Base-by-base conservation (phyloP, 2,888 invertebrate genomes). In the Clusia tigrina region DNA sequence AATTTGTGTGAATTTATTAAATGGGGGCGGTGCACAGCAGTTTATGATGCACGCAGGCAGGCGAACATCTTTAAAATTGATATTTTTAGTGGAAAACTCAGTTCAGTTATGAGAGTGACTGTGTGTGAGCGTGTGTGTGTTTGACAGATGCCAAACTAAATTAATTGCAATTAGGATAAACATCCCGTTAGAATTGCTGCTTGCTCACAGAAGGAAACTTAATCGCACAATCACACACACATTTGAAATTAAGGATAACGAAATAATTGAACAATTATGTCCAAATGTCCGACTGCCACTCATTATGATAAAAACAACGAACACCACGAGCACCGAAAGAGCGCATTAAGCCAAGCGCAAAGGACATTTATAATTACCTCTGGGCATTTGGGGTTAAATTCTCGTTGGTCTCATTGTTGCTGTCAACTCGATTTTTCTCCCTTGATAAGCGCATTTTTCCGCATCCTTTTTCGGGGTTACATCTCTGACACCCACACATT, bases 181-280 rank as follows among this genome's bases (percentile, higher is more conserved):
- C n/a, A n/a, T n/a, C n/a, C n/a, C n/a, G n/a, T n/a, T n/a, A n/a
- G n/a, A n/a, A n/a, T n/a, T n/a, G n/a, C n/a, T n/a, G n/a, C n/a
- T n/a, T n/a, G n/a, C n/a, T n/a, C n/a, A n/a, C n/a, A n/a, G n/a
- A n/a, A n/a, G n/a, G n/a, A 32, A 32, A 32, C 12, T 32, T 32
- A 9, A 32, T 32, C 32, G 12, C 32, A 32, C 6, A 32, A 32
- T 32, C 6, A 32, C 32, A 32, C 6, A 6, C 32, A 32, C n/a
- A n/a, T n/a, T n/a, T 51, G 60, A 52, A 69, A 67, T 72, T 62
- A 75, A 72, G 67, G 72, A 69, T 76, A 76, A 78, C 72, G 72
- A 74, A 79, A 77, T 79, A 79, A 79, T 79, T 80, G 79, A 77
- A 79, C 79, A 80, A 80, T 79, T 78, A 78, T 79, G 80, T 79